These are phyloP conservation scores for Melanotaenia duboulayi DNA, from an alignment of 2,113 vertebrate species.

Conservation along the genomic window DNA sequence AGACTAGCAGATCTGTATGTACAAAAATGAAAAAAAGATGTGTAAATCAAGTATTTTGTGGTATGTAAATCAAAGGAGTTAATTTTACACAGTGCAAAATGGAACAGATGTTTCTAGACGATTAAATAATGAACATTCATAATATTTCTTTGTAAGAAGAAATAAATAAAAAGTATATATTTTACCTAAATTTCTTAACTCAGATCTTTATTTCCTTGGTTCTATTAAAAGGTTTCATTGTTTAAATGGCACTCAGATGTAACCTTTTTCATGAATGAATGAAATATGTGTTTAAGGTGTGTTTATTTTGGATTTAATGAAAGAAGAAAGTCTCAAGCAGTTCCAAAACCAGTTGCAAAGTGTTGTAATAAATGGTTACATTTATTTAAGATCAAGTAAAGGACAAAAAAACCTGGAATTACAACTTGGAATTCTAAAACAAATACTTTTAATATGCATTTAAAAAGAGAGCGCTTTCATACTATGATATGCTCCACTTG, in stretches of 20 bases:
- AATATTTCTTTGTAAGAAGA: constrained; percentile 98
- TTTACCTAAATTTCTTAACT: constrained; percentile 85
- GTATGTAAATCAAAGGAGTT: constrained; percentile 92
- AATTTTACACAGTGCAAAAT: constrained; percentile 93
- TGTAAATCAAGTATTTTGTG: constrained; percentile 95
- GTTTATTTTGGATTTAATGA: neutral
- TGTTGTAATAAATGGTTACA: too few relatives aligned
- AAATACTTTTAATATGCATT: too few relatives aligned
- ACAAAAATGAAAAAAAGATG: constrained; percentile 79
- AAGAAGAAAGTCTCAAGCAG: neutral
- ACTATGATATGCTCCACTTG: too few relatives aligned
- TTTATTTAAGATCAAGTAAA: too few relatives aligned
- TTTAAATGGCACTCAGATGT: rapidly evolving
- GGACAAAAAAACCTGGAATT: too few relatives aligned
- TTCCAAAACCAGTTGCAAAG: too few relatives aligned
- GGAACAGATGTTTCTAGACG: constrained; percentile 93
- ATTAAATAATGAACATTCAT: constrained; percentile 96
- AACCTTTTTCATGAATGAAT: neutral
- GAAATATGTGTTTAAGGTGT: neutral
- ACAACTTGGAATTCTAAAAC: too few relatives aligned
- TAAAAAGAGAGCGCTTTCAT: too few relatives aligned
- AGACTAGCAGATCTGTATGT: constrained; percentile 88
- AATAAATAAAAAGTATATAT: constrained; percentile 97
- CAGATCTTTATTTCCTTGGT: constrained; percentile 26
- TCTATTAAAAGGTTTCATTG: neutral